These are phyloP conservation scores for Tauraco hartlaubi DNA, from an alignment of 2,797 vertebrate species.

Conservation along the genomic window DNA sequence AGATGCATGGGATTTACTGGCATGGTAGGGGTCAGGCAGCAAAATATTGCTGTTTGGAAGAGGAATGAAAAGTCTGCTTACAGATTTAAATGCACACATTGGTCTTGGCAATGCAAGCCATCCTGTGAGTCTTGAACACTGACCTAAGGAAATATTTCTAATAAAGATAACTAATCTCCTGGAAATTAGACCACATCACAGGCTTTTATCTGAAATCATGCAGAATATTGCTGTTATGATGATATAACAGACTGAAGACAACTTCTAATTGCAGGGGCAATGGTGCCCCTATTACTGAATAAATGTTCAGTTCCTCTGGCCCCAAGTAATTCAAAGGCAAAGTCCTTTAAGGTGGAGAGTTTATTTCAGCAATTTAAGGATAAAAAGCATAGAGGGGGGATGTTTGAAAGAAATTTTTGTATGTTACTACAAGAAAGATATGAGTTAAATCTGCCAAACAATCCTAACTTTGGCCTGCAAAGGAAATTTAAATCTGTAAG, in stretches of 20 bases:
- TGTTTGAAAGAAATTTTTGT: background rate
- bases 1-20: background rate
- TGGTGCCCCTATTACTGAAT: background rate
- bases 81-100: conserved; percentile 12
- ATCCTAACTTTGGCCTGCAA: background rate
- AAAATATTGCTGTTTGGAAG: background rate
- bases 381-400: background rate
- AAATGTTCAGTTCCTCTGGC: background rate
- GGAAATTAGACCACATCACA: conserved; percentile 38
- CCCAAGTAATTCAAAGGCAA: background rate
- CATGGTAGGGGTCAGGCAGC: background rate
- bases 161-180: conserved; percentile 54
- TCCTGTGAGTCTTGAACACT: conserved; percentile 25
- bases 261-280: background rate
- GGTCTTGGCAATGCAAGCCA: conserved; percentile 19
- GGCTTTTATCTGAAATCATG: conserved; percentile 33
- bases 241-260: background rate
- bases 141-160: conserved; percentile 61
- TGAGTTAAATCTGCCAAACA: background rate
- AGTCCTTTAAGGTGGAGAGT: background rate
- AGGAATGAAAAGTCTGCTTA: background rate
- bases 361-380: background rate
- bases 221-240: conserved; percentile 34
- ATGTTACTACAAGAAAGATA: background rate
- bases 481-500: background rate